Conservation (phyloP, 2,888 invertebrate species). For the Orchesella flavescens region DNA sequence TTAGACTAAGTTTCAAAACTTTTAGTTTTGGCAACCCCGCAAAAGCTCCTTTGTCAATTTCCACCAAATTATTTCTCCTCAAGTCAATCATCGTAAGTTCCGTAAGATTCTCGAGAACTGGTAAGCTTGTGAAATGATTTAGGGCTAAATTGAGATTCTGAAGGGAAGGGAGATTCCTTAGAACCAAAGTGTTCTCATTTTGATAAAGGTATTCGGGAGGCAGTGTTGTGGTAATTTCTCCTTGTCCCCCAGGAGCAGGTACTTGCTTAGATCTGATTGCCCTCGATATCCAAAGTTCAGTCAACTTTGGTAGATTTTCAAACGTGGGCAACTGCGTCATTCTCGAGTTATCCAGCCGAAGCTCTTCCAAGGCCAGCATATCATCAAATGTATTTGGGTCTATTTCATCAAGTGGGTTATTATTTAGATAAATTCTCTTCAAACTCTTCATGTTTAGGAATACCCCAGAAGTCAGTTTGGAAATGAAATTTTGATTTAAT, state of each 20-base stretch:
- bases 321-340: constrained; percentile 61
- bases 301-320: constrained; percentile 47
- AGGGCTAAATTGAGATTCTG: constrained; percentile 27
- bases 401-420: constrained; percentile 59
- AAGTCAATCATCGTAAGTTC: constrained; percentile 52
- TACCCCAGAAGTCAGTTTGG: constrained; percentile 56
- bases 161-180: constrained; percentile 55
- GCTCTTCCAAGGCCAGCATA: constrained; percentile 49
- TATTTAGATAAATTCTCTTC: constrained; percentile 52
- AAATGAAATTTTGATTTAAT: constrained; percentile 60
- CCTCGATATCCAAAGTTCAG: constrained; percentile 55
- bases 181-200: constrained; percentile 34
- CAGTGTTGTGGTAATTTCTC: constrained; percentile 34
- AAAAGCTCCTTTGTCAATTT: constrained; percentile 60
- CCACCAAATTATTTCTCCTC: constrained; percentile 45
- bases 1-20: constrained; percentile 57
- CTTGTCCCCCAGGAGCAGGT: neutral
- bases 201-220: constrained; percentile 37
- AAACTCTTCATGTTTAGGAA: constrained; percentile 64
- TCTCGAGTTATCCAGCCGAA: constrained; percentile 48
- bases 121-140: constrained; percentile 38
- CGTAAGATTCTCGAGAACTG: constrained; percentile 57
- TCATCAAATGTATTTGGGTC: constrained; percentile 65
- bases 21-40: constrained; percentile 42
- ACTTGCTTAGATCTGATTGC: constrained; percentile 6